Base-by-base conservation (phyloP, 2,797 vertebrate genomes). In the Gobionotothen gibberifrons region DNA sequence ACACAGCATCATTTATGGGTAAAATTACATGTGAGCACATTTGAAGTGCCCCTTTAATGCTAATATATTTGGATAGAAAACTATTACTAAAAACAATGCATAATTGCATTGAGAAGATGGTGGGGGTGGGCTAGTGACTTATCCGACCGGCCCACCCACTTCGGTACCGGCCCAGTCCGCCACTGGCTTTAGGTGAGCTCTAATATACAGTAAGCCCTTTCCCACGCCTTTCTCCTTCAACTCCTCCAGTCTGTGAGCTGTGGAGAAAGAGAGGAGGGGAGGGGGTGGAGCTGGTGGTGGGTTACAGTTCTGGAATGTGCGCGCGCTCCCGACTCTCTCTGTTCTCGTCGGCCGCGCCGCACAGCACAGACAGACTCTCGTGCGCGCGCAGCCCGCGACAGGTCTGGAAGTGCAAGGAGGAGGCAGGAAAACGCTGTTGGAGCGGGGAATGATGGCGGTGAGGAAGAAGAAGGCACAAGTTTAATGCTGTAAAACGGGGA, bases 241-340 rank as follows among this genome's bases (percentile, higher is more conserved):
- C 42, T 79, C 68, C 46, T 56, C 64, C 44, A 72, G 74, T 75
- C 49, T 61, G 62, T 49, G 43, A 53, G 69, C 80, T n/a, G 70
- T 61, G 60, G 70, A 85, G 84, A 74, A 76, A 78, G 68, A 76
- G 66, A 43, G 19, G 62, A 32, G 62, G 72, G 67, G 46, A 26
- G 81, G 32, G 32, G 52, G 71, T 65, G 51, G 74, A 75, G 87
- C 58, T 81, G 65, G 84, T 64, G 79, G 90, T 83, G 89, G 85
- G 79, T 85, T 91, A 79, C 87, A 87, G 89, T 83, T 78, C 88
- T 87, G 94, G 94, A 95, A 96, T 96, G 94, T 92, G 87, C 0
- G 93, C 93, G 88, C 93, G 92, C 83, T 72, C 90, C 77, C 87
- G 84, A 65, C 5, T 29, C 71, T 47, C 69, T 80, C 60, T 78